Conservation (phyloP, 92 coral and sea anemone genomes). For the Parazoanthus swiftii region DNA sequence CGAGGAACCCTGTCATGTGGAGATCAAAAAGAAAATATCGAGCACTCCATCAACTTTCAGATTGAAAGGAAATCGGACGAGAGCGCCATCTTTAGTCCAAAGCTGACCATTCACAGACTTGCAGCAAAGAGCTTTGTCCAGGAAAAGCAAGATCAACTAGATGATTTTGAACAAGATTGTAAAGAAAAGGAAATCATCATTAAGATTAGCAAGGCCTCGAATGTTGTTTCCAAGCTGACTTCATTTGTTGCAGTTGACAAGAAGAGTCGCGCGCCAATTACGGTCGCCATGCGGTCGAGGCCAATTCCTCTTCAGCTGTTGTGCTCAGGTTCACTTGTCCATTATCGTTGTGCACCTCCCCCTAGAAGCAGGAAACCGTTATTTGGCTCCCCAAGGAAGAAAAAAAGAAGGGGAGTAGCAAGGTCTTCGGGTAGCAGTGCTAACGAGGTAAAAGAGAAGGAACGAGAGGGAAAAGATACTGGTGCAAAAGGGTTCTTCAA, state of each 20-base stretch:
- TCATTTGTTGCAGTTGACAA: conserved; percentile 82
- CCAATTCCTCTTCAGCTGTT: background rate
- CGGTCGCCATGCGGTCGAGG: conserved; percentile 49
- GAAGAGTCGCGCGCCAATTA: conserved; percentile 60
- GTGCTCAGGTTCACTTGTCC: background rate
- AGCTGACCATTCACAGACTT: conserved; percentile 57
- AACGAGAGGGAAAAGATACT: background rate
- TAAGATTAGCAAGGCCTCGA: conserved; percentile 68
- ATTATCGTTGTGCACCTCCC: background rate
- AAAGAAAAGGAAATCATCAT: conserved; percentile 42
- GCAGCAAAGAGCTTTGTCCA: conserved; percentile 74
- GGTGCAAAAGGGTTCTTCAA: conserved; percentile 8
- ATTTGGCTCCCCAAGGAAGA: background rate
- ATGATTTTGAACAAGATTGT: conserved; percentile 5
- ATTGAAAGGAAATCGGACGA: conserved; percentile 14
- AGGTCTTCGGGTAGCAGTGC: background rate
- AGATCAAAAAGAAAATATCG: conserved; percentile 11
- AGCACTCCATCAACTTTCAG: conserved; percentile 43
- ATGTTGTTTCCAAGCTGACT: conserved; percentile 72
- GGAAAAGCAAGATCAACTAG: conserved; percentile 49
- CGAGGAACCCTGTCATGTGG: conserved; percentile 14
- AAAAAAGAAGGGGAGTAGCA: background rate
- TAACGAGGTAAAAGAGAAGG: background rate
- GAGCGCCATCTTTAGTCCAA: background rate
- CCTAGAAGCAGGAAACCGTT: background rate